A percentile compares a stretch with the other conserved stretches of the same genome.
These are phyloP conservation scores for Pogonomyrmex californicus DNA, from an alignment of 1,140 invertebrate species.

Conservation along the genomic window DNA sequence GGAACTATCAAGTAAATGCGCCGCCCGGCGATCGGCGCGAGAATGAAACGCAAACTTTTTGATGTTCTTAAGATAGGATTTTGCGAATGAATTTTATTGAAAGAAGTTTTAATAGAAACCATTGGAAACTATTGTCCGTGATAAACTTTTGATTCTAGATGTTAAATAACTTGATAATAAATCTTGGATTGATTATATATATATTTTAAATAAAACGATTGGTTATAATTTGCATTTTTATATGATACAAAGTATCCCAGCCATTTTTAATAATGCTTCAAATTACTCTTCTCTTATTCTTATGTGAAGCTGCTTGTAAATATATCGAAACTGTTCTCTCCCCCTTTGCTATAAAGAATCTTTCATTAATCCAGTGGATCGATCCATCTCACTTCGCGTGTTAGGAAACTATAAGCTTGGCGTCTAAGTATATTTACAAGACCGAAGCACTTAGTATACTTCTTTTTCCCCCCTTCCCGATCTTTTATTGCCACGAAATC, in stretches of 20 bases:
- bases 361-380: slow-evolving; percentile 47
- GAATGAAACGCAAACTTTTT: slow-evolving; percentile 36
- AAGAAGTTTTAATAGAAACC: not conserved
- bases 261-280: not conserved
- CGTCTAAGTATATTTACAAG: slow-evolving; percentile 47
- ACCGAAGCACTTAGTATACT: slow-evolving; percentile 42
- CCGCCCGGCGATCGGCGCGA: slow-evolving; percentile 47
- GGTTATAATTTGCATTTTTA: not conserved
- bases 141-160: not conserved
- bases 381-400: slow-evolving; percentile 46
- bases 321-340: not conserved
- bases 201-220: not conserved
- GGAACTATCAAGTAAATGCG: slow-evolving; percentile 40
- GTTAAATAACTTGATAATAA: slow-evolving; percentile 26
- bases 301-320: slow-evolving; percentile 9
- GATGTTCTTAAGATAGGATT: not conserved
- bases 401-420: slow-evolving; percentile 51
- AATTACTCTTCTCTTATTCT: not conserved
- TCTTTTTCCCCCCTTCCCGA: slow-evolving; percentile 11
- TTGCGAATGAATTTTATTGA: slow-evolving; percentile 20
- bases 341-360: slow-evolving; percentile 7
- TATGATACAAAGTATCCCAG: not conserved
- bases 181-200: not conserved
- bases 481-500: slow-evolving; percentile 46
- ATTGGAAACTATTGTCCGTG: not conserved